Percentiles rank a stretch among this genome's conserved stretches.
Evolutionary conservation across 2,797 vertebrate species (phyloP).

Genomic region (Propithecus perrieri): DNA sequence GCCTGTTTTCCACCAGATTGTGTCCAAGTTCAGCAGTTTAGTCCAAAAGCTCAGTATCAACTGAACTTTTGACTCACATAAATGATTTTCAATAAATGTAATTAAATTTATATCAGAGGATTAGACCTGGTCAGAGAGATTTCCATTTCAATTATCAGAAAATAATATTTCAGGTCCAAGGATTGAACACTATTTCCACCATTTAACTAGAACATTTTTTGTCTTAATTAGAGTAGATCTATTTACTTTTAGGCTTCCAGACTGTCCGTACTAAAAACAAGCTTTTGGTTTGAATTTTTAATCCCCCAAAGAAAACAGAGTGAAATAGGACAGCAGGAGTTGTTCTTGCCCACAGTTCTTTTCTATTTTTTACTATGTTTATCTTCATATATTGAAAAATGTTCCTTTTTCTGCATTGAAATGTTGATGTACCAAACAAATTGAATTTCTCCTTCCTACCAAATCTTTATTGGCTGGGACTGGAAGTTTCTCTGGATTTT

Average conservation of each 20-base stretch:
- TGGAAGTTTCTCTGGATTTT: conserved; percentile 43
- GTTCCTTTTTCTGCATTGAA: conserved; percentile 41
- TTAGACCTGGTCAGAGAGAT: conserved; percentile 33
- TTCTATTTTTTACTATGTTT: conserved; percentile 65
- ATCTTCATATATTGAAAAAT: conserved; percentile 69
- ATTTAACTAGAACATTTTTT: conserved; percentile 53
- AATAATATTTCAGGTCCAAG: conserved; percentile 43
- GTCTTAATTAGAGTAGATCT: conserved; percentile 67
- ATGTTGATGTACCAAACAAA: conserved; percentile 51
- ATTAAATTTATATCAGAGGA: conserved; percentile 64
- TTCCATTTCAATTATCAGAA: conserved; percentile 55
- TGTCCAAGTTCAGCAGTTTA: conserved; percentile 64
- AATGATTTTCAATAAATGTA: conserved; percentile 67
- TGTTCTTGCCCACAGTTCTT: conserved; percentile 62
- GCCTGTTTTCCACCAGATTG: conserved; percentile 70
- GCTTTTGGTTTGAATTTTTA: conserved; percentile 72
- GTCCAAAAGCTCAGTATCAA: conserved; percentile 70
- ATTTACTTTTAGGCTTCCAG: conserved; percentile 74
- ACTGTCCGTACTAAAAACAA: conserved; percentile 59
- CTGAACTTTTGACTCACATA: conserved; percentile 73
- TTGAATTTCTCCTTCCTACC: conserved; percentile 62
- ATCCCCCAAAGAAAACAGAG: conserved; percentile 66
- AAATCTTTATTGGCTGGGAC: not conserved
- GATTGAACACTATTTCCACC: conserved; percentile 11
- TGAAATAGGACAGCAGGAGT: conserved; percentile 69